phyloP scores from a whole-genome alignment of 53 echinoderm and acorn worm genomes.

The Stichopus horrens region DNA sequence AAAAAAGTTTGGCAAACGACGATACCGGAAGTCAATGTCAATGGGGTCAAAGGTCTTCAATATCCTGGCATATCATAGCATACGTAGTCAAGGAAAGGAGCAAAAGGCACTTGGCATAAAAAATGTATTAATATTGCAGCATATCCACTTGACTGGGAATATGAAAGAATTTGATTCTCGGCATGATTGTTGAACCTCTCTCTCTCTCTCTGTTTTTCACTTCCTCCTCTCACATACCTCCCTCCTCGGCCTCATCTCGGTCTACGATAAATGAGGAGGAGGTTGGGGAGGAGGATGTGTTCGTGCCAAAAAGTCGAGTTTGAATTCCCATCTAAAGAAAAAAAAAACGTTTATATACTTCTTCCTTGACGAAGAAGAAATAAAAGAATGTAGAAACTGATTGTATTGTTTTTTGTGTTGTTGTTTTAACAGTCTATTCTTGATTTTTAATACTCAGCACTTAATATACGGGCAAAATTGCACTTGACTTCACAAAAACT shows the following conservation, averaged over 20 bases:
- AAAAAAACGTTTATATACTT: no score
- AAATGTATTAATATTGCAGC: conserved; percentile 10
- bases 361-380: no score
- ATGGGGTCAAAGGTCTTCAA: background rate
- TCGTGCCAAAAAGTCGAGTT: no score
- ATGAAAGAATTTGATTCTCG: background rate
- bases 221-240: no score
- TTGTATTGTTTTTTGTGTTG: background rate
- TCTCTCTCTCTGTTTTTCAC: no score
- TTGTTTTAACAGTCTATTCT: background rate
- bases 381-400: no score
- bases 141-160: background rate
- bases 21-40: background rate
- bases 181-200: background rate
- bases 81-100: background rate
- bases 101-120: background rate
- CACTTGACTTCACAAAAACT: conserved; percentile 22
- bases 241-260: no score
- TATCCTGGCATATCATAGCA: background rate
- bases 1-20: background rate
- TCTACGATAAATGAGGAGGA: no score
- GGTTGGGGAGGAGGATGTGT: no score
- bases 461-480: conserved; percentile 19
- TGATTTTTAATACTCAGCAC: background rate
- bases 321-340: no score